Evolutionary conservation across 1,140 invertebrate genomes (phyloP), one percentile per base, ranked within the genome.

Genomic region (Drosophila paulistorum): DNA sequence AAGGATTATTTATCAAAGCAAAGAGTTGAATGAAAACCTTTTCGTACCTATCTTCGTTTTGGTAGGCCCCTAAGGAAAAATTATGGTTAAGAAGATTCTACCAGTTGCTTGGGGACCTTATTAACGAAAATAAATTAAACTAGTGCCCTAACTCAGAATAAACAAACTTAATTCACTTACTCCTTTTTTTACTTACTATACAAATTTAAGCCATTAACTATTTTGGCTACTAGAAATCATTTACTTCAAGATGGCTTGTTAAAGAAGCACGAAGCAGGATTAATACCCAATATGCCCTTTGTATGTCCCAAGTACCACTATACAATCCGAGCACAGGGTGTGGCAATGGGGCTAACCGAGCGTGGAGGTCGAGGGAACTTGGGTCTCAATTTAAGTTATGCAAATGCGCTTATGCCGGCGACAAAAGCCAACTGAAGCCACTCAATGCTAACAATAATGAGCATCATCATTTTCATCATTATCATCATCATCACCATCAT

Each of bases 321-420:
- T 65, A 67, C 58, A 72, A 70, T 48, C 45, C 7, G 2, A 33
- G 20, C 13, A 20, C 17, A 30, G 30, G 30, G 10, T 37, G 1
- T 6, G 13, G 33, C 41, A 33, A 41, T 10, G 20, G 48, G 33
- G n/a, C 41, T 1, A 11, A 35, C 45, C 35, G n/a, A 30, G 68
- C n/a, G 23, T 71, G 42, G 51, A 45, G 48, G 55, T 51, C 45
- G 45, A 51, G 48, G 42, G 58, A n/a, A 59, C 41, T 13, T 10
- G 54, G 39, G 39, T 14, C 41, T 68, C 33, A 48, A 59, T 48
- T 74, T 89, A 87, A 89, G 77, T 87, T 87, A 87, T 87, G 83
- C 84, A 87, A 87, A 89, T 86, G 83, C 83, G 79, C 67, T 87
- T 83, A 77, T 72, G 72, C 30, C 65, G 72, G 72, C 72, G 76